Evolutionary conservation across 2,888 invertebrate genomes (phyloP), one percentile per base, ranked within the genome.

Genomic region (Agapostemon virescens): DNA sequence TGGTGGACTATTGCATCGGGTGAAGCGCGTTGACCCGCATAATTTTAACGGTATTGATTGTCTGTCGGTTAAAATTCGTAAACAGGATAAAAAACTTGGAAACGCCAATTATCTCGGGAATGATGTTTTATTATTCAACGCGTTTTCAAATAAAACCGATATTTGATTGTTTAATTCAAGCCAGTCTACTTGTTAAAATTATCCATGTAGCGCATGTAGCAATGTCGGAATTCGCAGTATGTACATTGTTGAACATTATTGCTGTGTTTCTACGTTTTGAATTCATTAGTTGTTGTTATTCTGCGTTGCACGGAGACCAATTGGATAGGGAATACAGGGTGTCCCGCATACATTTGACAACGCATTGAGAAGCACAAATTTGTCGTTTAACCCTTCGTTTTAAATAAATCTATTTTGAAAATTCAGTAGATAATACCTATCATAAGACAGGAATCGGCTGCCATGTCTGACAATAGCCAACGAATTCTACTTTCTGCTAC

Each of bases 11-110:
- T 70, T 61, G 61, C 55, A 49, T 20, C n/a, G 15, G 15, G n/a
- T 6, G 9, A 3, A 17, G 30, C 30, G 68, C 69, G 13, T 23
- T 55, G 42, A 61, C 58, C 55, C 55, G 40, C 26, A 52, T 52
- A 73, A 73, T 73, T 73, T 66, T 38, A 26, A 38, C 26, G 23
- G 38, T 73, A 73, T 73, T 66, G 73, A 30, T 73, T 66, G 66
- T 66, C 38, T 15, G 66, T 64, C 38, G 26, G 72, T 36, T 45
- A 15, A 20, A 33, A 20, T 61, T 61, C 38, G 52, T 49, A 49
- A 73, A 66, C 36, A 73, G 52, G 38, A 26, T 15, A 26, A 36
- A 40, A 23, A 55, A 26, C 11, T 26, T 26, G 26, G 1, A 15
- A 55, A 55, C 26, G 55, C 2, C 55, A 55, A 26, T 55, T 55